phyloP scores from a whole-genome alignment of 2,113 vertebrate genomes.

The Thymallus thymallus region DNA sequence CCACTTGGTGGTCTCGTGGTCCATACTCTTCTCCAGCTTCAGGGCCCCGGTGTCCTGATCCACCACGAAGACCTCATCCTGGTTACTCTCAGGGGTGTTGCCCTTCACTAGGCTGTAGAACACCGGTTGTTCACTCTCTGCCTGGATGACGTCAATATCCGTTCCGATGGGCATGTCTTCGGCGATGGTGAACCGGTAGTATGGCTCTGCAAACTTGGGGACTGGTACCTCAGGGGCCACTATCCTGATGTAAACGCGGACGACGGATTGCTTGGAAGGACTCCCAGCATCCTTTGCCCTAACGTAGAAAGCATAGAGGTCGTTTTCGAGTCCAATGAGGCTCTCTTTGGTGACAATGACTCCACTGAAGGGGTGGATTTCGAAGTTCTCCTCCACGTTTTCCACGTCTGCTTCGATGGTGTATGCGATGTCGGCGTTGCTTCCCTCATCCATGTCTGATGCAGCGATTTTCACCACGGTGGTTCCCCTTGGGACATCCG shows the following conservation, averaged over 20 bases:
- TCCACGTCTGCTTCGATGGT: slow-evolving; percentile 86
- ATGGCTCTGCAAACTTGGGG: slow-evolving; percentile 87
- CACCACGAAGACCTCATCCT: slow-evolving; percentile 88
- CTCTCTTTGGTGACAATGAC: slow-evolving; percentile 92
- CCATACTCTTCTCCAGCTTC: slow-evolving; percentile 89
- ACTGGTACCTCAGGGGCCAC: slow-evolving; percentile 82
- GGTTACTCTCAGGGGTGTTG: slow-evolving; percentile 89
- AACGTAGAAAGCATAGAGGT: slow-evolving; percentile 88
- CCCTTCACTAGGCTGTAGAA: slow-evolving; percentile 85
- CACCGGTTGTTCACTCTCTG: slow-evolving; percentile 77
- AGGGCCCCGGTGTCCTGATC: slow-evolving; percentile 83
- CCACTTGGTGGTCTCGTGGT: slow-evolving; percentile 94
- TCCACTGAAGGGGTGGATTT: slow-evolving; percentile 85
- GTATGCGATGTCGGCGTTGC: slow-evolving; percentile 90
- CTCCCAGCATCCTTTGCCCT: slow-evolving; percentile 88
- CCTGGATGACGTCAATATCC: slow-evolving; percentile 86
- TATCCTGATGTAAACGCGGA: slow-evolving; percentile 86
- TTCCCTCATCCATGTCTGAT: slow-evolving; percentile 93
- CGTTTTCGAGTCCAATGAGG: slow-evolving; percentile 92
- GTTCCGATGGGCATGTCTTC: slow-evolving; percentile 88
- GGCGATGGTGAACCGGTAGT: slow-evolving; percentile 86
- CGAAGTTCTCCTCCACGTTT: slow-evolving; percentile 89
- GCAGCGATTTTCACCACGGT: slow-evolving; percentile 85
- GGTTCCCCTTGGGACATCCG: slow-evolving; percentile 82
- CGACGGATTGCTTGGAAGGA: slow-evolving; percentile 81